Percentiles rank a stretch among this genome's conserved stretches.
These are phyloP conservation scores for Drosophila arizonae DNA, from an alignment of 1,140 invertebrate species.

Conservation along the genomic window DNA sequence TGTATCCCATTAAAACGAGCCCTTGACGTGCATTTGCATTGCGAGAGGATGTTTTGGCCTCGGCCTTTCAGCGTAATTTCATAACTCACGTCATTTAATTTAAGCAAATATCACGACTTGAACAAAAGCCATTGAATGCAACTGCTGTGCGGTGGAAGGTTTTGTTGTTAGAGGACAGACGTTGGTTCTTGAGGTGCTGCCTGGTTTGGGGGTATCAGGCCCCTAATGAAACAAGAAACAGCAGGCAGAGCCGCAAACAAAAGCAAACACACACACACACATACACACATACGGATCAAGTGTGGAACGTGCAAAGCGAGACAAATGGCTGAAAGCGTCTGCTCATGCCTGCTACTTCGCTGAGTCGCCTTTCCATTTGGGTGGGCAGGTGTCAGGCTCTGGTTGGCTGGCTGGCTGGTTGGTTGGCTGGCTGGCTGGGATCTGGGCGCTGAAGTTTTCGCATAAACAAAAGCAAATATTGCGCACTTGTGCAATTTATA, in stretches of 20 bases:
- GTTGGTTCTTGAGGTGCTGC: constrained; percentile 34
- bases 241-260: constrained; percentile 42
- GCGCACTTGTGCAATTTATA: constrained; percentile 83
- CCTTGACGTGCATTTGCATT: constrained; percentile 34
- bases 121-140: constrained; percentile 82
- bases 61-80: constrained; percentile 54
- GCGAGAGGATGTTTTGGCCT: constrained; percentile 4
- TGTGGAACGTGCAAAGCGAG: constrained; percentile 67
- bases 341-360: constrained; percentile 39
- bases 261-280: constrained; percentile 20
- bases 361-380: constrained; percentile 51
- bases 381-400: constrained; percentile 74
- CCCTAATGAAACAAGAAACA: constrained; percentile 75
- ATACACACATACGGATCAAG: constrained; percentile 23
- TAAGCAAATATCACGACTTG: constrained; percentile 80
- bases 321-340: constrained; percentile 69
- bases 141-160: constrained; percentile 59
- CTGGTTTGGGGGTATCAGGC: constrained; percentile 8
- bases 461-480: constrained; percentile 82
- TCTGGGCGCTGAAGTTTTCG: constrained; percentile 71
- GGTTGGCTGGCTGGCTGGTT: neutral
- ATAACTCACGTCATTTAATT: constrained; percentile 82
- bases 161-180: constrained; percentile 18
- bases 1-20: neutral
- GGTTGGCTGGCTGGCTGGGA: neutral